A percentile compares a stretch with the other conserved stretches of the same genome.
Evolutionary conservation across 2,888 invertebrate genomes (phyloP).

Genomic region (Antitype chi): DNA sequence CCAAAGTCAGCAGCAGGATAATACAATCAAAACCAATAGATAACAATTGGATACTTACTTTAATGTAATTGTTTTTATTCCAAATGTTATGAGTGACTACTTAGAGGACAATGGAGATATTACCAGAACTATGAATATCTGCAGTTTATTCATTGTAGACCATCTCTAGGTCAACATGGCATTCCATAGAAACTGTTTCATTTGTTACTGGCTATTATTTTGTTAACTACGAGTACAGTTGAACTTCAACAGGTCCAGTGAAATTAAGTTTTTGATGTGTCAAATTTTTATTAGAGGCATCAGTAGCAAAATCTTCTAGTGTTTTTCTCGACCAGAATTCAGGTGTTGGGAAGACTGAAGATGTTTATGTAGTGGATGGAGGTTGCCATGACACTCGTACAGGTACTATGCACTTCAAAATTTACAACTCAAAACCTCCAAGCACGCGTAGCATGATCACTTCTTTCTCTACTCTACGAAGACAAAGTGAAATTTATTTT

Average conservation of each 20-base stretch:
- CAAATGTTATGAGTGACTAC: constrained; percentile 22
- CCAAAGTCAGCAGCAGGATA: constrained; percentile 17
- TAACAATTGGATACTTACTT: constrained; percentile 17
- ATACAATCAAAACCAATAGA: constrained; percentile 28
- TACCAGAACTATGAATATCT: background rate
- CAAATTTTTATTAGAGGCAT: background rate
- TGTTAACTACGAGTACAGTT: background rate
- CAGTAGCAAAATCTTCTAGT: too few relatives aligned
- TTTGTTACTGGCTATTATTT: background rate
- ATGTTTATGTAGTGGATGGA: background rate
- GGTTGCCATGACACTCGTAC: background rate
- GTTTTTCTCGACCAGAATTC: too few relatives aligned
- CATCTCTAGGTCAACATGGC: background rate
- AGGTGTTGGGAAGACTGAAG: background rate
- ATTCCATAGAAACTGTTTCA: constrained; percentile 15
- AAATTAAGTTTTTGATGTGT: background rate
- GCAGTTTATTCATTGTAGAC: constrained; percentile 15
- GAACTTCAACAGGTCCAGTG: background rate
- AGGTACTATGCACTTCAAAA: background rate
- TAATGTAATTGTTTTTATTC: constrained; percentile 38
- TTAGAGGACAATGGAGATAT: constrained; percentile 22
- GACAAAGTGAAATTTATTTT: background rate
- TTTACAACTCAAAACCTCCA: background rate
- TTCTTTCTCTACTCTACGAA: too few relatives aligned
- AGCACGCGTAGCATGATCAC: too few relatives aligned